Percentiles rank a stretch among this genome's conserved stretches.
These are phyloP conservation scores for Plutomurus gul DNA, from an alignment of 1,140 invertebrate genomes.

Conservation along the genomic window DNA sequence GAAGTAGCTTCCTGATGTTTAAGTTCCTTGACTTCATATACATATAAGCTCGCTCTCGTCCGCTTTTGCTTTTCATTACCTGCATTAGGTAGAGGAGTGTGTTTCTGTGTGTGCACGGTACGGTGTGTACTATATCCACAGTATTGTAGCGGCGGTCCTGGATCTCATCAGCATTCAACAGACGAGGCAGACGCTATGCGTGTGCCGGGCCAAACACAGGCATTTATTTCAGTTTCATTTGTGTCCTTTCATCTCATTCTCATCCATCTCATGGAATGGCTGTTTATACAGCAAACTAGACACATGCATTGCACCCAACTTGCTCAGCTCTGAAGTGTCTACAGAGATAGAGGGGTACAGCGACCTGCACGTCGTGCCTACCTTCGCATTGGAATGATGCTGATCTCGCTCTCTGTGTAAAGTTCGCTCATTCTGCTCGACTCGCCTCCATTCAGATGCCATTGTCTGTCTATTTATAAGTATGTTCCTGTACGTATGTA, in stretches of 20 bases:
- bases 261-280: slow-evolving; percentile 22
- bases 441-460: no score
- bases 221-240: slow-evolving; percentile 25
- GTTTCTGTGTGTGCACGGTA: background rate
- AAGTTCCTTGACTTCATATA: background rate
- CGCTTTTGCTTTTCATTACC: background rate
- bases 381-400: no score
- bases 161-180: slow-evolving; percentile 16
- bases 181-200: slow-evolving; percentile 16
- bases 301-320: background rate
- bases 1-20: no score
- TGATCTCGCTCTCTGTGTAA: no score
- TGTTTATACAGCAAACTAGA: background rate
- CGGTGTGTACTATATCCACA: background rate
- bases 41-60: background rate
- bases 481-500: no score
- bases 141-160: background rate
- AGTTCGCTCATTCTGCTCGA: no score
- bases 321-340: no score
- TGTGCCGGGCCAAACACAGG: slow-evolving; percentile 11
- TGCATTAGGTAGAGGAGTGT: background rate
- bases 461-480: no score
- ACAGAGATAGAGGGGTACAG: no score
- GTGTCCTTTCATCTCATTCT: slow-evolving; percentile 20
- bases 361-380: no score